A percentile compares a stretch with the other conserved stretches of the same genome.
These are phyloP conservation scores for Calliphora vicina DNA, from an alignment of 1,140 invertebrate species.

Conservation along the genomic window DNA sequence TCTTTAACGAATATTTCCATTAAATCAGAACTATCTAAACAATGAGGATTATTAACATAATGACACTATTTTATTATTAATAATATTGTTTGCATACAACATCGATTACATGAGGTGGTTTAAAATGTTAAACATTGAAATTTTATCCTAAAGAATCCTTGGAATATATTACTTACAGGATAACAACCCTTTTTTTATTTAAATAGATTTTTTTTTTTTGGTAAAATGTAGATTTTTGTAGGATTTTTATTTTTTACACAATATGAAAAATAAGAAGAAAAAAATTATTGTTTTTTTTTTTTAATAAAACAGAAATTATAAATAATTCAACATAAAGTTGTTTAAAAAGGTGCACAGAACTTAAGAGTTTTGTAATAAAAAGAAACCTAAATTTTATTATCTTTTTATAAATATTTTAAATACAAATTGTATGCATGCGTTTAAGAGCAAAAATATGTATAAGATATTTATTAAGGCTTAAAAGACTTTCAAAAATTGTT, in stretches of 20 bases:
- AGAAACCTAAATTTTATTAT: not conserved
- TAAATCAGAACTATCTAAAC: not conserved
- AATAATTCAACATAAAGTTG: not conserved
- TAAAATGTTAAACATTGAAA: not conserved
- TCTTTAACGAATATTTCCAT: too few species aligned
- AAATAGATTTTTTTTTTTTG: not conserved
- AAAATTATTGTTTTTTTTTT: not conserved
- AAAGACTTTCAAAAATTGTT: constrained; percentile 21
- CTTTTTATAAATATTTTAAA: not conserved
- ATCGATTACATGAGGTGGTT: not conserved
- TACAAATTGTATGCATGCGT: not conserved
- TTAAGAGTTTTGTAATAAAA: not conserved
- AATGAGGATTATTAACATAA: not conserved
- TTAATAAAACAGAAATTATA: not conserved
- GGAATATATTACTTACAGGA: constrained; percentile 35
- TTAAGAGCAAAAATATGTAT: not conserved
- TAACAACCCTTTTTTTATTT: constrained; percentile 33
- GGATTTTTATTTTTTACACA: not conserved
- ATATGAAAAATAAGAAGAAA: constrained; percentile 2
- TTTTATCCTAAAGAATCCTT: not conserved
- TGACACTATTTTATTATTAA: not conserved
- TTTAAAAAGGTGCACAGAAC: constrained; percentile 22
- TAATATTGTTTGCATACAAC: constrained; percentile 9
- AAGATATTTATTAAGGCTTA: not conserved
- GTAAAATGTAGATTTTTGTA: not conserved